These are phyloP conservation scores for Sebastes alutus DNA, from an alignment of 2,797 vertebrate species.

Conservation along the genomic window DNA sequence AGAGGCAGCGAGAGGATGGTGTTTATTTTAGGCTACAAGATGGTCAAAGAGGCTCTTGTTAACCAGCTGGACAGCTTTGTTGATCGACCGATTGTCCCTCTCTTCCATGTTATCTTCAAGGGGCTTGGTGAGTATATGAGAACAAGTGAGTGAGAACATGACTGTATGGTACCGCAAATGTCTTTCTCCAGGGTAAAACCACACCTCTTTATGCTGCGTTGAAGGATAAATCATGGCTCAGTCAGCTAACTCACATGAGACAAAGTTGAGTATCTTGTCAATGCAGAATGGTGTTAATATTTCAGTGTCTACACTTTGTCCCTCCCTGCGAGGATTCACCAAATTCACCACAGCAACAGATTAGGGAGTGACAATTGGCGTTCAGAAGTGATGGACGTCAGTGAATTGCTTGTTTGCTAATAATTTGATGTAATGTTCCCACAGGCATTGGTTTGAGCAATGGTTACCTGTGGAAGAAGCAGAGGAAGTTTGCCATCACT, in stretches of 20 bases:
- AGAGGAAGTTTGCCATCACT: conserved; percentile 78
- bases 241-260: not conserved
- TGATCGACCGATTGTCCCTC: conserved; percentile 73
- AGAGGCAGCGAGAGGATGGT: conserved; percentile 72
- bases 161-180: not conserved
- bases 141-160: not conserved
- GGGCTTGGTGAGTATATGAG: conserved; percentile 72
- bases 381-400: not conserved
- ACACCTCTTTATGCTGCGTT: not conserved
- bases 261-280: not conserved
- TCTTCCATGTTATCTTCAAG: conserved; percentile 56
- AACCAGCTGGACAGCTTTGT: conserved; percentile 76
- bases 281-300: not conserved
- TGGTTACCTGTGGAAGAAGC: conserved; percentile 76
- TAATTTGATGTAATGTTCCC: not conserved
- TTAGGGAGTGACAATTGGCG: not conserved
- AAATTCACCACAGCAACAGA: not conserved
- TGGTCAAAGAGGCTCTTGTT: conserved; percentile 81
- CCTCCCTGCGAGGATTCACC: not conserved
- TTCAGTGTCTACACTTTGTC: rapidly evolving
- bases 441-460: conserved; percentile 80
- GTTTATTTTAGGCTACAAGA: conserved; percentile 75
- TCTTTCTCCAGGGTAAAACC: not conserved
- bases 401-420: not conserved
- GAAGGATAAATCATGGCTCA: not conserved